Evolutionary conservation across 2,113 vertebrate genomes (phyloP).

Genomic region (Caranx ignobilis): DNA sequence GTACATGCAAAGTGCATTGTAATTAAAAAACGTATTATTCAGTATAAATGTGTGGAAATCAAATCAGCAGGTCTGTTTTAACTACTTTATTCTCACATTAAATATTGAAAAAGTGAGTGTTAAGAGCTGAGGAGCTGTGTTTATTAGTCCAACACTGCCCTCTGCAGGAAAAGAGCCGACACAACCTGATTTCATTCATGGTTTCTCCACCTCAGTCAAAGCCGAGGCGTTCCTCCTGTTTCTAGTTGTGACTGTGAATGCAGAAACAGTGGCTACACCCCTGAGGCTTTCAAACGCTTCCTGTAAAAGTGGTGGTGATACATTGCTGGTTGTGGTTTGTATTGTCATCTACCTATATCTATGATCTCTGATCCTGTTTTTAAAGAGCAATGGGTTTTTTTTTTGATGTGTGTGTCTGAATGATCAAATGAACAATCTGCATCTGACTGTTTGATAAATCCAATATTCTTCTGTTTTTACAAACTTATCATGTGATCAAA

Average conservation of each 20-base stretch:
- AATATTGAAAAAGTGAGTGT: background rate
- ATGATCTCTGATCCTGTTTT: background rate
- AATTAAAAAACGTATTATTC: background rate
- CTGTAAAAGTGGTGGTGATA: background rate
- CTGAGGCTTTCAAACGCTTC: background rate
- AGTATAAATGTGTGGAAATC: background rate
- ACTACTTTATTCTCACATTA: background rate
- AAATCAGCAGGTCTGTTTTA: background rate
- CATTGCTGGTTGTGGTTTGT: background rate
- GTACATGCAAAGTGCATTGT: background rate
- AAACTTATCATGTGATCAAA: no score
- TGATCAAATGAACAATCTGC: no score
- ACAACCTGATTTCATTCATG: background rate
- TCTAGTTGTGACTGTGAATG: no score
- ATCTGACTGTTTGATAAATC: no score
- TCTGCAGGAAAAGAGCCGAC: background rate
- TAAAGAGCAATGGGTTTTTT: no score
- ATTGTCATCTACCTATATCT: background rate
- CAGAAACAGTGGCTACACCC: background rate
- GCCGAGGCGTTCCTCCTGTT: no score
- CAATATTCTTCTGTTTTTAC: no score
- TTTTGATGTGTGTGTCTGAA: no score
- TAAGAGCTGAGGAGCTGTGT: background rate
- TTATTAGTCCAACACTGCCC: constrained; percentile 6
- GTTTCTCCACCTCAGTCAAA: background rate